Conservation (phyloP, 2,797 vertebrate species). For the Antennarius maculatus region DNA sequence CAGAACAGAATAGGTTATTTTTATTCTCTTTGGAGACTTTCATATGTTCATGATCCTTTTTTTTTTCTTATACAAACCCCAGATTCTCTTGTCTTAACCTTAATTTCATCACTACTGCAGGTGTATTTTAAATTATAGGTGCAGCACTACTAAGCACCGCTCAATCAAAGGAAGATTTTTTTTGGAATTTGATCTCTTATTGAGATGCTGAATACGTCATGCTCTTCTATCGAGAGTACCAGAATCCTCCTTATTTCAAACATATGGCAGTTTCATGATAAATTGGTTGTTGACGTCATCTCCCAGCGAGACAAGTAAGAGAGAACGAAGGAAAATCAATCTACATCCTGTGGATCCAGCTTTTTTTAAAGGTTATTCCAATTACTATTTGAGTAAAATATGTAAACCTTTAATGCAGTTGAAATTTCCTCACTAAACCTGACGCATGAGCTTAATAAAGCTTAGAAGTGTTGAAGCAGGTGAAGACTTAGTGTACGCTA, state of each 20-base stretch:
- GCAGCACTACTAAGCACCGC: too few relatives aligned
- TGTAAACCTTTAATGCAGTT: neutral
- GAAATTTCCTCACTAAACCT: neutral
- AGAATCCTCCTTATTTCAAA: neutral
- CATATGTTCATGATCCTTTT: too few relatives aligned
- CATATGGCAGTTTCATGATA: neutral
- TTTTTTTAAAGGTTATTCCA: slow-evolving; percentile 31
- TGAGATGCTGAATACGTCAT: too few relatives aligned
- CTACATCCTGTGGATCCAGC: neutral
- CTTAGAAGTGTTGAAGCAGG: neutral
- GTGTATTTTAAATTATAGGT: too few relatives aligned
- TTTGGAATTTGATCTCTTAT: too few relatives aligned
- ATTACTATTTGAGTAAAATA: neutral
- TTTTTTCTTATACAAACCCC: too few relatives aligned
- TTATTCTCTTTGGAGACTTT: too few relatives aligned
- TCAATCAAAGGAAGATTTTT: too few relatives aligned
- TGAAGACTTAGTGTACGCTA: neutral
- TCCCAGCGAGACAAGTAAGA: neutral
- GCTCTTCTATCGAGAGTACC: too few relatives aligned
- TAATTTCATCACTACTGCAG: too few relatives aligned
- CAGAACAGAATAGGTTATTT: too few relatives aligned
- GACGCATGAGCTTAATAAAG: slow-evolving; percentile 12
- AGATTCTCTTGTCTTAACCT: too few relatives aligned
- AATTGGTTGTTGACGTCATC: neutral
- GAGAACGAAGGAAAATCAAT: neutral